A percentile compares a stretch with the other conserved stretches of the same genome.
Conservation (phyloP, 2,113 vertebrate genomes). For the Gadus chalcogrammus region DNA sequence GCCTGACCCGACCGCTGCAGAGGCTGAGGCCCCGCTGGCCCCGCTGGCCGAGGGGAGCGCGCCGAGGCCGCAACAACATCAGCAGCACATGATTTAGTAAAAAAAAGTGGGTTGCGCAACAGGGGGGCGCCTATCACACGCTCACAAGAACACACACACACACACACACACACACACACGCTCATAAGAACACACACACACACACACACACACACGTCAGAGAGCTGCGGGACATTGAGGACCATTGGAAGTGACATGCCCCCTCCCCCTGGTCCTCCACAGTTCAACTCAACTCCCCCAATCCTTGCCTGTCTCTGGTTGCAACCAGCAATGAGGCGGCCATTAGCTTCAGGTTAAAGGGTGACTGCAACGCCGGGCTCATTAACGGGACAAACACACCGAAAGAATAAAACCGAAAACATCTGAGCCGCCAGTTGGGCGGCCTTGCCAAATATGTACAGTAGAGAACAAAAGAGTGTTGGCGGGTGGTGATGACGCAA, state of each 20-base stretch:
- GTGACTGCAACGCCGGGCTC: too few relatives aligned
- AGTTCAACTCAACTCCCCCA: slow-evolving; percentile 17
- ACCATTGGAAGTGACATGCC: slow-evolving; percentile 27
- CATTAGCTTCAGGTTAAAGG: neutral
- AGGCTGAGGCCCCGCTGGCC: neutral
- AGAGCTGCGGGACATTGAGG: neutral
- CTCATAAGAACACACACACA: neutral
- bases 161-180: neutral
- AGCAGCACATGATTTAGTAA: slow-evolving; percentile 13
- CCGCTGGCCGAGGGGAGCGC: neutral
- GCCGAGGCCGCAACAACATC: slow-evolving; percentile 1
- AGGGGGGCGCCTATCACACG: neutral
- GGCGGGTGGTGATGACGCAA: too few relatives aligned
- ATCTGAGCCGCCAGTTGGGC: too few relatives aligned
- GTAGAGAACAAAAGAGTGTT: too few relatives aligned
- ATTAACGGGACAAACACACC: too few relatives aligned
- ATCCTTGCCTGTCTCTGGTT: neutral
- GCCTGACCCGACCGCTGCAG: slow-evolving; percentile 11
- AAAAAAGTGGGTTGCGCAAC: neutral
- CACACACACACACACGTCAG: too few relatives aligned
- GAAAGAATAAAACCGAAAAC: too few relatives aligned
- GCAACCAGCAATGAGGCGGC: neutral
- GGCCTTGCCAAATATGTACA: too few relatives aligned
- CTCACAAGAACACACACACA: neutral
- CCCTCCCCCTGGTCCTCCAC: slow-evolving; percentile 14